Conservation (phyloP, 2,888 invertebrate species). For the Atrina japonica region DNA sequence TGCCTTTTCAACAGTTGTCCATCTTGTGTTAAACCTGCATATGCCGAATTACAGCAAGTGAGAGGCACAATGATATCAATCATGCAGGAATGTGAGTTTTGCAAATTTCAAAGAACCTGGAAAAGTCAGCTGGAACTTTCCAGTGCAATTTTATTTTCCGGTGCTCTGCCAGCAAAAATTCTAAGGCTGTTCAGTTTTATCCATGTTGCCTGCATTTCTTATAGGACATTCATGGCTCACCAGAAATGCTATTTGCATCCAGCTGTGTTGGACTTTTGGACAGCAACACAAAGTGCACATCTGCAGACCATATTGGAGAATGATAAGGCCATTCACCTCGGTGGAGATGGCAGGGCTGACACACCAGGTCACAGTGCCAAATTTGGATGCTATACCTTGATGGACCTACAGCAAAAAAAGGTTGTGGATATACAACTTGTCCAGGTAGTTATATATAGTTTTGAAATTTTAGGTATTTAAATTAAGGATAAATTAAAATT, state of each 20-base stretch:
- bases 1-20: neutral
- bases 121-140: neutral
- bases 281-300: neutral
- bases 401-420: neutral
- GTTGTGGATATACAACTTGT: slow-evolving; percentile 6
- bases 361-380: slow-evolving; percentile 3
- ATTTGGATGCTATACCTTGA: neutral
- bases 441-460: neutral
- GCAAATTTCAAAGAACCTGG: neutral
- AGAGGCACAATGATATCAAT: neutral
- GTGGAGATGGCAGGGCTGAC: slow-evolving; percentile 1
- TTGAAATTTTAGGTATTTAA: too few relatives aligned
- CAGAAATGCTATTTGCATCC: slow-evolving; percentile 6
- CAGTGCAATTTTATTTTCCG: neutral
- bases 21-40: neutral
- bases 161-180: slow-evolving; percentile 4
- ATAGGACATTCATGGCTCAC: slow-evolving; percentile 10
- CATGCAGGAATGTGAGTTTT: neutral
- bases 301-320: neutral
- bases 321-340: neutral
- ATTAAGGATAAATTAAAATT: too few relatives aligned
- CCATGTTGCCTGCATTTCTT: neutral
- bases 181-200: slow-evolving; percentile 2
- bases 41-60: neutral
- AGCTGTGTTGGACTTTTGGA: neutral